Evolutionary conservation across 2,113 vertebrate species (phyloP), one percentile per base, ranked within the genome.

Genomic region (Merops nubicus): DNA sequence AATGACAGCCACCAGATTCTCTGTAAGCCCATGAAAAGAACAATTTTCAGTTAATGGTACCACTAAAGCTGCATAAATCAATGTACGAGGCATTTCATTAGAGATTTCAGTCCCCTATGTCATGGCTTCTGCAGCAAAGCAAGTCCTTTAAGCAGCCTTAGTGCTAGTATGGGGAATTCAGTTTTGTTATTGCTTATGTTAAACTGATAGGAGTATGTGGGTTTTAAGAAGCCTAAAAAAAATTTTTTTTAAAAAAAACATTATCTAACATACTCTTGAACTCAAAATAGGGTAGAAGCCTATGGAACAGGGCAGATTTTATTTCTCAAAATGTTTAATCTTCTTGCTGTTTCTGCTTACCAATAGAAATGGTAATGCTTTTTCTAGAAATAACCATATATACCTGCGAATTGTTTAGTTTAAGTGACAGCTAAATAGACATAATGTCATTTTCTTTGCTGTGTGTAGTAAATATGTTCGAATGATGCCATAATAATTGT

Each of bases 11-110:
- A 87, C 94, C 88, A 93, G 60, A 50, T 91, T 89, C 91, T 96
- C 60, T 57, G 19, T 87, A 92, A 96, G 76, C 86, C 88, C 48
- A 73, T 87, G 91, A 82, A 96, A 96, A 93, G 88, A 92, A 94
- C 80, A 95, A 82, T 96, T 96, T 96, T 85, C 92, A 89, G 92
- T 91, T 96, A 96, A 96, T 96, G 92, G 92, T 69, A 85, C 68
- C 64, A 64, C 93, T 96, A 93, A 96, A 95, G 80, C 88, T 94
- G 92, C 88, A 94, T 95, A 96, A 96, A 96, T 95, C 92, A 95
- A 91, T 40, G 60, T 60, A 85, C 0, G 3, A 31, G 5, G 83
- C 88, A 69, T 94, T 96, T 95, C 93, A 86, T 91, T 94, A 94
- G 93, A 93, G 93, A 91, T 94, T 95, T 94, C 83, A 62, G 88